These are phyloP conservation scores for Platysteira castanea DNA, from an alignment of 2,113 vertebrate genomes.

Conservation along the genomic window DNA sequence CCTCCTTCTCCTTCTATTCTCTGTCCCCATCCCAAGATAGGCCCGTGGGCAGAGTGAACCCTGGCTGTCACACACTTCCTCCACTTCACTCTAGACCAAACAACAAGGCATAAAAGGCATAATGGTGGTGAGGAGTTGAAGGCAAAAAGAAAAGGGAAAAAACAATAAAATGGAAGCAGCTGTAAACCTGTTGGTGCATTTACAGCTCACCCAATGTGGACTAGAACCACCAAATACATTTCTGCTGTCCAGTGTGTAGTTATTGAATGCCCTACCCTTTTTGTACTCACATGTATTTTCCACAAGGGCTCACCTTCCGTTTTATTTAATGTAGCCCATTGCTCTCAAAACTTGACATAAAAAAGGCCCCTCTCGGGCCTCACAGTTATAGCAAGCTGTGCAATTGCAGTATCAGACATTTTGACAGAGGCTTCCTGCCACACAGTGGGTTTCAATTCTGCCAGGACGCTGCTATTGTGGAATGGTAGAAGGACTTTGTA, in stretches of 20 bases:
- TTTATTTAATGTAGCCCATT: not conserved
- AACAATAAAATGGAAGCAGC: not conserved
- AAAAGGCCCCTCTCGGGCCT: not conserved
- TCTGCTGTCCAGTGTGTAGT: not conserved
- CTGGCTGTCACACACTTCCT: not conserved
- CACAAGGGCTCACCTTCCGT: not conserved
- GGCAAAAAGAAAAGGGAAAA: not conserved
- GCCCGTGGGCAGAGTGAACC: not conserved
- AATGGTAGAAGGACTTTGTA: not conserved
- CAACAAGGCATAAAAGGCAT: not conserved
- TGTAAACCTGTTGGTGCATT: not conserved
- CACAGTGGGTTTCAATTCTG: not conserved
- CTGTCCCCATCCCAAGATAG: not conserved
- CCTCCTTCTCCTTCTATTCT: not conserved
- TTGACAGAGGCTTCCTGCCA: not conserved
- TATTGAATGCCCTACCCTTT: not conserved
- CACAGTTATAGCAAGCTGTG: not conserved
- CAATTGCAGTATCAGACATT: not conserved
- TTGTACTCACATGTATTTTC: not conserved
- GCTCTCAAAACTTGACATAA: not conserved
- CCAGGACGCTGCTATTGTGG: accelerated
- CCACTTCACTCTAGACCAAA: not conserved
- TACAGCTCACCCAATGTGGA: not conserved
- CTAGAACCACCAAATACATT: not conserved
- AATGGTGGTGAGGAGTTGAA: not conserved